Evolutionary conservation across 1,140 invertebrate genomes (phyloP), one percentile per base, ranked within the genome.

Genomic region (Polyergus mexicanus): DNA sequence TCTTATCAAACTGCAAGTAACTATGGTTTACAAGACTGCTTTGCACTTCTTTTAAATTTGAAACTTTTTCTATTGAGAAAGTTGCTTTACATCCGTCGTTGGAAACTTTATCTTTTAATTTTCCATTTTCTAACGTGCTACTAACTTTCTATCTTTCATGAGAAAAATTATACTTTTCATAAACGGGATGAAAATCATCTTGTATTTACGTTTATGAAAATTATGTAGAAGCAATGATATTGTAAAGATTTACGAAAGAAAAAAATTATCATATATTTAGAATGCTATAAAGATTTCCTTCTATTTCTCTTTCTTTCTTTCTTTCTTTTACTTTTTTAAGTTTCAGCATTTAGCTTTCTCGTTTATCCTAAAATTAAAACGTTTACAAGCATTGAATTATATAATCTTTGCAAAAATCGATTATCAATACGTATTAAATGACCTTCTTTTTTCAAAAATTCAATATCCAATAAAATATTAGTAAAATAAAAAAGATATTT

Each of bases 41-140:
- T 77, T 88, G 74, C 75, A 19, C 51, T 65, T 1, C 78, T 87
- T 87, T 88, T 76, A 87, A 87, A 87, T 87, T 88, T 75, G 35
- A 28, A 88, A 87, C 56, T 88, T 88, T 32, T 74, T 41, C 68
- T 72, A 58, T 28, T 69, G 38, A n/a, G 68, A 44, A 83, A 83
- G 68, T 83, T 66, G 44, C 47, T 80, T 69, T 83, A 62, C 8
- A 19, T 65, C 41, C 41, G 19, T 74, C 51, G 28, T 71, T 41
- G 56, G 5, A 25, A 88, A 88, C 68, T 86, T 88, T 75, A 72
- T 58, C 87, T 77, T 88, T 65, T 83, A 84, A 84, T 88, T 76
- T 58, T 56, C 56, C n/a, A 58, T 68, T 65, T 77, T 62, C 60
- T 75, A 51, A 32, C 71, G 35, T 32, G 56, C 56, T 72, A 74